These are phyloP conservation scores for Psittacula derbiana DNA, from an alignment of 2,797 vertebrate genomes.

Conservation along the genomic window DNA sequence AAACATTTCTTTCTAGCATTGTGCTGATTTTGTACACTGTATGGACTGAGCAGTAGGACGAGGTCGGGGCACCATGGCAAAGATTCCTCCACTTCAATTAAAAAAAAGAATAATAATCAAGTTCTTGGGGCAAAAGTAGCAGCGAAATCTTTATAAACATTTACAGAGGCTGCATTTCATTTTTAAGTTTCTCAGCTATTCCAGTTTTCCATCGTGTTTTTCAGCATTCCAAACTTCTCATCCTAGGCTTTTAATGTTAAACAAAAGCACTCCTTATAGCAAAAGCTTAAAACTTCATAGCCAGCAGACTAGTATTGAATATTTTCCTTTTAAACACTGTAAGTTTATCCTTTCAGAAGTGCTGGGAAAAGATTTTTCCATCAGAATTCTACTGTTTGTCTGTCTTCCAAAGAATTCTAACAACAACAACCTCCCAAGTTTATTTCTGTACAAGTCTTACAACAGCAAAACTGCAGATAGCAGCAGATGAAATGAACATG, in stretches of 20 bases:
- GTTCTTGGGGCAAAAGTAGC: not conserved
- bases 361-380: not conserved
- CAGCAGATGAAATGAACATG: not conserved
- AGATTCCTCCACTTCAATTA: not conserved
- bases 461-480: not conserved
- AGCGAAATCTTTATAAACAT: not conserved
- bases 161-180: not conserved
- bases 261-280: not conserved
- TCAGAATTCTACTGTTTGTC: not conserved
- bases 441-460: not conserved
- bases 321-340: not conserved
- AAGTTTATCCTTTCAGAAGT: not conserved
- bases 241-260: not conserved
- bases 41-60: not conserved
- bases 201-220: not conserved
- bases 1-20: not conserved
- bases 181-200: not conserved
- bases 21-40: not conserved
- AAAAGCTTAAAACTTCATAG: not conserved
- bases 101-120: not conserved
- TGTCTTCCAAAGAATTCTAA: not conserved
- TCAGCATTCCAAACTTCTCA: not conserved
- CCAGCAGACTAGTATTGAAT: not conserved
- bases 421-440: not conserved
- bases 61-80: not conserved